A percentile compares a stretch with the other conserved stretches of the same genome.
Evolutionary conservation across 2,113 vertebrate species (phyloP).

Genomic region (Grus americana): DNA sequence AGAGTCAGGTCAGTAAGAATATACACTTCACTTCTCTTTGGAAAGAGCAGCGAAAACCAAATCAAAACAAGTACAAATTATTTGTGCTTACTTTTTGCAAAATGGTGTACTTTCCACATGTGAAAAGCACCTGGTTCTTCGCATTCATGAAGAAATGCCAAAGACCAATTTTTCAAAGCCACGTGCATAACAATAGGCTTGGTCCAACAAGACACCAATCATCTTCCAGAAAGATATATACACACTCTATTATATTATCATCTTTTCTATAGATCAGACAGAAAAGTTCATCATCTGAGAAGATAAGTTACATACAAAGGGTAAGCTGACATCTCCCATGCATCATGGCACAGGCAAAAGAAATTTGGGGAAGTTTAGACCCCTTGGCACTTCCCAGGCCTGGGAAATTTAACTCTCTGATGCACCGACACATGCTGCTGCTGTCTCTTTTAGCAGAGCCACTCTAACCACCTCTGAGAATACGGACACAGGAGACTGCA

Average conservation of each 20-base stretch:
- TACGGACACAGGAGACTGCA: background rate
- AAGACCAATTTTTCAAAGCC: background rate
- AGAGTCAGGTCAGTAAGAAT: background rate
- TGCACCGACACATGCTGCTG: background rate
- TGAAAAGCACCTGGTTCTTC: background rate
- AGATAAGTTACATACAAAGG: background rate
- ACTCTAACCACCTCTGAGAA: background rate
- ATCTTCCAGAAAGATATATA: background rate
- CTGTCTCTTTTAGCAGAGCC: background rate
- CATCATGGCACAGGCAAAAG: background rate
- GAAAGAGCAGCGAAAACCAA: background rate
- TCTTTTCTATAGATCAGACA: background rate
- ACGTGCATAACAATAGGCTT: accelerated
- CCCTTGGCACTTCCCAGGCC: background rate
- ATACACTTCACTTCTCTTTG: background rate
- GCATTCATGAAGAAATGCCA: background rate
- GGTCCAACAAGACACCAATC: background rate
- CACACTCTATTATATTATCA: background rate
- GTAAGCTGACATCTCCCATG: background rate
- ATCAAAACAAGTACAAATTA: background rate
- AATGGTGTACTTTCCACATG: background rate
- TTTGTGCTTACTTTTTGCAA: background rate
- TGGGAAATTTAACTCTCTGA: background rate
- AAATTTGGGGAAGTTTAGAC: background rate
- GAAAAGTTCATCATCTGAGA: background rate